Conservation (phyloP, 1,140 invertebrate genomes). For the Heliconius hewitsoni region DNA sequence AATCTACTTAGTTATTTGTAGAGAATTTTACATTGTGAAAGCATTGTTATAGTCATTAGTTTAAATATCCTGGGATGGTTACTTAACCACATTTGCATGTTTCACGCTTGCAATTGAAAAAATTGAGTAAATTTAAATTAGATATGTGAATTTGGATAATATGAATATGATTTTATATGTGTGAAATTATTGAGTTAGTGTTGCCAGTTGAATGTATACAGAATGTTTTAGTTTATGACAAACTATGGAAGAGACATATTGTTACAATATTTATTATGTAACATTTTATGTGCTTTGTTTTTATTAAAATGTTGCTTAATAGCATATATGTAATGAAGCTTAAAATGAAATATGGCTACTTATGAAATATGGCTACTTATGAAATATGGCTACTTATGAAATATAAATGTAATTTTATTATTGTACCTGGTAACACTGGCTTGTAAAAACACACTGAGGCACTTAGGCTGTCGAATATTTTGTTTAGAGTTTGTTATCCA, state of each 20-base stretch:
- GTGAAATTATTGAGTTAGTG: conserved; percentile 11
- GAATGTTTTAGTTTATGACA: neutral
- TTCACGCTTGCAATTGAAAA: conserved; percentile 4
- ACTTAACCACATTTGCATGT: conserved; percentile 53
- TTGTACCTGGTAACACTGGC: neutral
- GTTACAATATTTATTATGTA: conserved; percentile 2
- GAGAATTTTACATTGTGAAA: conserved; percentile 75
- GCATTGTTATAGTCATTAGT: conserved; percentile 71
- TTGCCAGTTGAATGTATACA: neutral
- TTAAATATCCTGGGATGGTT: conserved; percentile 62
- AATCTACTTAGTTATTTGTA: conserved; percentile 76
- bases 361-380: neutral
- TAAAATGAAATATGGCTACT: neutral
- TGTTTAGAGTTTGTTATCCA: conserved; percentile 32
- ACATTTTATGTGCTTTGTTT: conserved; percentile 4
- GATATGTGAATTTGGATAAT: conserved; percentile 6
- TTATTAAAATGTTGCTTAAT: neutral
- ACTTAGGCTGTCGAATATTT: conserved; percentile 41
- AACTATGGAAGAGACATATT: conserved; percentile 28
- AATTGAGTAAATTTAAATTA: neutral
- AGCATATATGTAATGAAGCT: neutral
- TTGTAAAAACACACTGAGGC: conserved; percentile 31
- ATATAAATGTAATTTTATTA: neutral
- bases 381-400: neutral
- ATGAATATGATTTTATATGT: neutral